Evolutionary conservation across 1,140 invertebrate genomes (phyloP), one percentile per base, ranked within the genome.

Genomic region (Drosophila carrolli): DNA sequence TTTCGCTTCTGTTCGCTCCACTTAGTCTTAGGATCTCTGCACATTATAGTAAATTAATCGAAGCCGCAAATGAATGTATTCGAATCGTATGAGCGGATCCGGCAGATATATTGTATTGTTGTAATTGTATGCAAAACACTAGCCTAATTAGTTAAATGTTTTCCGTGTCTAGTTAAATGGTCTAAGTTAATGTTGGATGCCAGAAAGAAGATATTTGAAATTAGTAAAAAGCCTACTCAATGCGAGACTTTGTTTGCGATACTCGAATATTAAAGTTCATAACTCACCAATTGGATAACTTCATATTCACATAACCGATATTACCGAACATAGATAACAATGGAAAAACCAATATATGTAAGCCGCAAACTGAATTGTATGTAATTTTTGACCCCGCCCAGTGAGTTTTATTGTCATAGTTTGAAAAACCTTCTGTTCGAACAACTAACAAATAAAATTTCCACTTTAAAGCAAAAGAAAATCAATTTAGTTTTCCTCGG

Each of bases 311-410:
- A 75, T 72, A 75, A 67, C 59, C 40, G 57, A 72, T 62, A 77
- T 76, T 65, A 77, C 70, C 14, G 23, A 46, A 55, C 66, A 77
- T 74, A 67, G 59, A 75, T 75, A 43, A 29, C 16, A 60, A 48
- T 40, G 38, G 32, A 51, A 38, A 53, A 29, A 40, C 41, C 55
- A 65, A 67, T 66, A 51, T 51, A 50, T 8, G 13, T 81, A 86
- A 75, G 80, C 59, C 65, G 57, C 78, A 85, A 81, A 62, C 61
- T 81, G 82, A 70, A 86, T 71, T 88, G 82, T 86, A 88, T 88
- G 75, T 88, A 88, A 77, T 60, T 85, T 61, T 44, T 40, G 40
- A n/a, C 16, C 66, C 70, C 37, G 14, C 61, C 71, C 55, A 59
- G 46, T 60, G 83, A 82, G 50, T 60, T 74, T 78, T 58, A 67